A percentile compares a stretch with the other conserved stretches of the same genome.
phyloP scores from a whole-genome alignment of 2,797 vertebrate species.

The Enteromius paludinosus region DNA sequence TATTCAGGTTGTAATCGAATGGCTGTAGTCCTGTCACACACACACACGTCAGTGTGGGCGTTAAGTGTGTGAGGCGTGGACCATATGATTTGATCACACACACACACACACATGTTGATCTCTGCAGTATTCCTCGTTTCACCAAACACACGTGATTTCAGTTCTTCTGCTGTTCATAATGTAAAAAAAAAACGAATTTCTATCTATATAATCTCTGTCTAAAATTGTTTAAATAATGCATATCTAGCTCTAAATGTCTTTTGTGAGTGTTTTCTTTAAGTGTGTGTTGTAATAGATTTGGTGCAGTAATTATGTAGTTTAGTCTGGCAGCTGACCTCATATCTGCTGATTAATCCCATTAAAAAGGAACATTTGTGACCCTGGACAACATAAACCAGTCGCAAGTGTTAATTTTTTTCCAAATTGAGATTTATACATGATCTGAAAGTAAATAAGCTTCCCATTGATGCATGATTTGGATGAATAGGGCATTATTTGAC shows the following conservation, averaged over 20 bases:
- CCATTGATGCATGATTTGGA: too few species aligned
- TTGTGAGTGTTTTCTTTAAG: too few species aligned
- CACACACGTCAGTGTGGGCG: neutral
- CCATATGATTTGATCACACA: conserved; percentile 10
- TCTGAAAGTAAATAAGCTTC: too few species aligned
- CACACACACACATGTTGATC: conserved; percentile 9
- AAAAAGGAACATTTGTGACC: neutral
- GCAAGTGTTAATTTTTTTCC: too few species aligned
- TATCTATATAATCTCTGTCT: too few species aligned
- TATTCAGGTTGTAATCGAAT: neutral
- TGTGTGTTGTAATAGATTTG: neutral
- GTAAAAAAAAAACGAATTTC: neutral
- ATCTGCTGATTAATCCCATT: conserved; percentile 38
- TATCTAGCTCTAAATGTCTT: neutral
- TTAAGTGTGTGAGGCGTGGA: neutral
- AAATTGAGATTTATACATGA: too few species aligned
- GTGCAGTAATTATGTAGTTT: conserved; percentile 18
- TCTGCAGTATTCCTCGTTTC: neutral
- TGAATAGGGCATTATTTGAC: too few species aligned
- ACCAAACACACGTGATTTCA: neutral
- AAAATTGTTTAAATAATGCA: neutral
- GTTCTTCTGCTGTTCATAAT: neutral
- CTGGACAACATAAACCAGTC: too few species aligned
- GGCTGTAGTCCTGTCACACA: neutral
- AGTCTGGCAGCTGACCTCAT: conserved; percentile 22